Evolutionary conservation across 2,888 invertebrate species (phyloP).

Genomic region (Cyclophora albipunctata): DNA sequence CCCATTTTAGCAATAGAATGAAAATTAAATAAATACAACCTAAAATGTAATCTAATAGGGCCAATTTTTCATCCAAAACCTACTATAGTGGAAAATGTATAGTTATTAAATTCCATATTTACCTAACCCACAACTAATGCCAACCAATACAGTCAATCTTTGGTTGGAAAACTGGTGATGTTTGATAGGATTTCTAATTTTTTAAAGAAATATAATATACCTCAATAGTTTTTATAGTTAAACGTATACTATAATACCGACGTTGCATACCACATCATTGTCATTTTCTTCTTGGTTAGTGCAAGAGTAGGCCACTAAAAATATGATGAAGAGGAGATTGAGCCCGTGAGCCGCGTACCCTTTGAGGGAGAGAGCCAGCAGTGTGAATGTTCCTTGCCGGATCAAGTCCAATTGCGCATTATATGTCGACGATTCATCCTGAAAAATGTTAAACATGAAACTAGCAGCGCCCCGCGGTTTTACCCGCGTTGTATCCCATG

Average conservation of each 20-base stretch:
- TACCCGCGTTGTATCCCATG: too few species aligned
- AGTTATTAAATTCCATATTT: too few species aligned
- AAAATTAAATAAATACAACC: too few species aligned
- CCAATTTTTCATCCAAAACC: too few species aligned
- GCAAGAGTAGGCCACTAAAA: constrained; percentile 29
- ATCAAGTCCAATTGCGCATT: constrained; percentile 31
- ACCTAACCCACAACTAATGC: too few species aligned
- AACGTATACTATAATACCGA: background rate
- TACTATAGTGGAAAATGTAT: too few species aligned
- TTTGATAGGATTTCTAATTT: too few species aligned
- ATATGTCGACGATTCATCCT: constrained; percentile 20
- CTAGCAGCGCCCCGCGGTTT: too few species aligned
- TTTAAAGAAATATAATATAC: background rate
- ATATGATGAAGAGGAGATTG: constrained; percentile 31
- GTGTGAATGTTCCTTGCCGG: constrained; percentile 37
- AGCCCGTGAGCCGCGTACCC: constrained; percentile 37
- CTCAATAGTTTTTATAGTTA: background rate
- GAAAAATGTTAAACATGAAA: constrained; percentile 2
- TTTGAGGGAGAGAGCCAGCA: constrained; percentile 43
- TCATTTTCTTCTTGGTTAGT: constrained; percentile 18
- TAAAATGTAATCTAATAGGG: too few species aligned
- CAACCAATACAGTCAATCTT: too few species aligned
- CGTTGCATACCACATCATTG: constrained; percentile 30
- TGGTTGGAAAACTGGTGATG: too few species aligned
- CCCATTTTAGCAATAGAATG: too few species aligned